A percentile compares a stretch with the other conserved stretches of the same genome.
Conservation (phyloP, 2,113 vertebrate species). For the Leucopsar rothschildi region DNA sequence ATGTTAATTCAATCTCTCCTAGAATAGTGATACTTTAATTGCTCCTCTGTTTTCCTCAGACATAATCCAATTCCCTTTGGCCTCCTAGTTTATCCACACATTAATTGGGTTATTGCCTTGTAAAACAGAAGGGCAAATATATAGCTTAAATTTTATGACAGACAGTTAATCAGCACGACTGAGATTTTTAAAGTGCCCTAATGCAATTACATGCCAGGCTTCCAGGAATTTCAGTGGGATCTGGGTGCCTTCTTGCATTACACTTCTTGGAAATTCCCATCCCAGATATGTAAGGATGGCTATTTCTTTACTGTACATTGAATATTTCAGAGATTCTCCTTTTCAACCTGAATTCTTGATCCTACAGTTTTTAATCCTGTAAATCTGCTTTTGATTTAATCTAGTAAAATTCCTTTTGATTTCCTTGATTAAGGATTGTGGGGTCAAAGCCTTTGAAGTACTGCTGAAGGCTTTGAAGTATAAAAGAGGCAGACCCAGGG, state of each 20-base stretch:
- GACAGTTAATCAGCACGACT: conserved; percentile 43
- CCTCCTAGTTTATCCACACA: conserved; percentile 56
- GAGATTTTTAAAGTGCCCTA: neutral
- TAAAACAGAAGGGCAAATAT: conserved; percentile 61
- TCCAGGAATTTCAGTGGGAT: neutral
- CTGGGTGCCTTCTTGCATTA: neutral
- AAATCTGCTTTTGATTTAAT: conserved; percentile 46
- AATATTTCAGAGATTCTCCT: neutral
- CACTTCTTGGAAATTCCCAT: neutral
- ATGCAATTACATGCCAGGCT: conserved; percentile 10
- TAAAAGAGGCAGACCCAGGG: neutral
- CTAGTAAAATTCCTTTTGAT: conserved; percentile 34
- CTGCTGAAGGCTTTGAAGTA: neutral
- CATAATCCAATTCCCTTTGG: conserved; percentile 69
- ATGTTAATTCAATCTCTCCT: conserved; percentile 64
- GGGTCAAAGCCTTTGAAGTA: conserved; percentile 37
- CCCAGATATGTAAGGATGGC: neutral
- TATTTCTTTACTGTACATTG: neutral
- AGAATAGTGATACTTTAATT: conserved; percentile 61
- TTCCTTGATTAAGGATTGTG: neutral
- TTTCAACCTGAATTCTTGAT: conserved; percentile 21
- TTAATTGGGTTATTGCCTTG: conserved; percentile 68
- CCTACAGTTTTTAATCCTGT: conserved; percentile 11
- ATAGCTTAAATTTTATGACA: conserved; percentile 60
- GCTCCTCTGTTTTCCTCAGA: conserved; percentile 61